A percentile compares a stretch with the other conserved stretches of the same genome.
Evolutionary conservation across 2,113 vertebrate species (phyloP).

Genomic region (Macrotus californicus): DNA sequence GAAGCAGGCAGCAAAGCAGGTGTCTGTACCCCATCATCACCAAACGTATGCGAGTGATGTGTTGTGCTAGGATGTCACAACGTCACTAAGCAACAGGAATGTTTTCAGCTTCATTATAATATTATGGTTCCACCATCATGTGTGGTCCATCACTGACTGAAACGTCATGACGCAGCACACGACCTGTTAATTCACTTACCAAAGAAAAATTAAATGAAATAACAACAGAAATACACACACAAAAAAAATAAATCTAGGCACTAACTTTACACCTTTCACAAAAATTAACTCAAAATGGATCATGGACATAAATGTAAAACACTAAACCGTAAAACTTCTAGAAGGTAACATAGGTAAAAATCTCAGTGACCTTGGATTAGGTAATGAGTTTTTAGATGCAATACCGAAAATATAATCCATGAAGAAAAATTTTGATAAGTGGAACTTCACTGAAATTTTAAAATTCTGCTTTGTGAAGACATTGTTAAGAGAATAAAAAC

Average conservation of each 20-base stretch:
- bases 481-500: not conserved
- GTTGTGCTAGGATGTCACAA: not conserved
- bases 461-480: not conserved
- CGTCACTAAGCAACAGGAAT: not conserved
- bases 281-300: constrained; percentile 4
- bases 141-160: not conserved
- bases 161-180: not conserved
- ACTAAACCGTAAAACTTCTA: not conserved
- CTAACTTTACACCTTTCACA: not conserved
- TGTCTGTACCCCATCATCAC: not conserved
- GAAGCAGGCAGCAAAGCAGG: not conserved
- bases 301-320: not conserved
- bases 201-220: constrained; percentile 11
- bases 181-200: not conserved
- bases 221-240: not conserved
- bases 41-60: not conserved
- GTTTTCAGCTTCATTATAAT: not conserved
- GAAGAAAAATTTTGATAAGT: not conserved
- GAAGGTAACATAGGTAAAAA: not conserved
- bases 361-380: not conserved
- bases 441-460: not conserved
- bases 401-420: not conserved
- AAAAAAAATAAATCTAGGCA: not conserved
- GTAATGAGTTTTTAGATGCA: not conserved
- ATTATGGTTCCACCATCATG: not conserved